Evolutionary conservation across 2,797 vertebrate genomes (phyloP).

Genomic region (Chaetophractus vellerosus): DNA sequence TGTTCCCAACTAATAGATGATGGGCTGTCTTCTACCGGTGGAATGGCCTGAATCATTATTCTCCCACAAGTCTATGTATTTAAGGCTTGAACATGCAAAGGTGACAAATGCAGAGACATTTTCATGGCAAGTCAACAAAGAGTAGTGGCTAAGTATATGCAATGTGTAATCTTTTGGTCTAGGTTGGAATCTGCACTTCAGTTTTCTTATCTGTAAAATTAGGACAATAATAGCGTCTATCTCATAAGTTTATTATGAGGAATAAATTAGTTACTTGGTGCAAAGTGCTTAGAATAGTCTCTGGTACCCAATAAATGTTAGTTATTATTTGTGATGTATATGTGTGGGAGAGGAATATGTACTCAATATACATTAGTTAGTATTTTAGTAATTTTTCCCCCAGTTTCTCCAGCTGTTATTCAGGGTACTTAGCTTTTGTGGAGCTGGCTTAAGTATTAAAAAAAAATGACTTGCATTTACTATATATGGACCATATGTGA

Average conservation of each 20-base stretch:
- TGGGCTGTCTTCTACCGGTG: not conserved
- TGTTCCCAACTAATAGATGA: not conserved
- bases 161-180: not conserved
- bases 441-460: not conserved
- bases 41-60: not conserved
- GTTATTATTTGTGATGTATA: not conserved
- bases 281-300: not conserved
- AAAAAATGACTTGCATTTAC: not conserved
- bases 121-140: rapidly evolving
- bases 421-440: not conserved
- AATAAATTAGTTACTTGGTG: not conserved
- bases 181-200: not conserved
- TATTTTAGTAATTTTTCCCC: not conserved
- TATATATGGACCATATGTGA: not conserved
- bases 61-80: not conserved
- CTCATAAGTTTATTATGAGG: not conserved
- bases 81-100: not conserved
- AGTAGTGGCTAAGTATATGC: not conserved
- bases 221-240: not conserved
- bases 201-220: not conserved
- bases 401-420: not conserved
- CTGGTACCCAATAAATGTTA: not conserved
- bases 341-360: not conserved
- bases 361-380: not conserved
- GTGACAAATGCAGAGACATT: not conserved